These are phyloP conservation scores for Tethea ocularis DNA, from an alignment of 2,888 invertebrate genomes.

Conservation along the genomic window DNA sequence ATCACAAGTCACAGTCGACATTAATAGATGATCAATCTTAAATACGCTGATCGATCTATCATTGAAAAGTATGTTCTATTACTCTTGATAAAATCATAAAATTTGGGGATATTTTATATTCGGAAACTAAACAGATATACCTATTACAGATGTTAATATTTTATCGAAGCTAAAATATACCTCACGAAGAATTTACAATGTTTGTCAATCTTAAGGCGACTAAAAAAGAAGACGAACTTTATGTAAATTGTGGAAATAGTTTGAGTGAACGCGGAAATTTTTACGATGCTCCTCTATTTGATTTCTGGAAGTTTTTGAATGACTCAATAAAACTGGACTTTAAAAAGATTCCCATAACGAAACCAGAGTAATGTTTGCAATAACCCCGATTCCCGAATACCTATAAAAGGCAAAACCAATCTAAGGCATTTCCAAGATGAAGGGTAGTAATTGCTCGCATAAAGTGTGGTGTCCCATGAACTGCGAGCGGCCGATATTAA, in stretches of 20 bases:
- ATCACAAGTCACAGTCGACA: too few relatives aligned
- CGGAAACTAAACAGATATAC: too few relatives aligned
- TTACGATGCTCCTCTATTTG: constrained; percentile 13
- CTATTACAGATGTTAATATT: too few relatives aligned
- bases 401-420: constrained; percentile 75
- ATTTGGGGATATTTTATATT: too few relatives aligned
- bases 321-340: constrained; percentile 21
- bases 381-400: constrained; percentile 61
- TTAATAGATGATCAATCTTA: too few relatives aligned
- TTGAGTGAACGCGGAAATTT: background rate
- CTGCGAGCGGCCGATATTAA: constrained; percentile 67
- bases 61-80: too few relatives aligned
- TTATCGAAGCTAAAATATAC: too few relatives aligned
- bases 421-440: constrained; percentile 71
- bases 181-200: too few relatives aligned
- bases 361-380: constrained; percentile 58
- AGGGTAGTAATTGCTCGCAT: constrained; percentile 77
- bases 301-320: constrained; percentile 20
- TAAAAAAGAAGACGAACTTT: background rate
- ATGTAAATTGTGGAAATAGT: background rate
- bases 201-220: background rate
- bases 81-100: too few relatives aligned
- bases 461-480: constrained; percentile 75
- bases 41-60: too few relatives aligned
- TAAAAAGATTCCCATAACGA: constrained; percentile 37